These are phyloP conservation scores for Melanargia galathea DNA, from an alignment of 2,888 invertebrate species.

Conservation along the genomic window DNA sequence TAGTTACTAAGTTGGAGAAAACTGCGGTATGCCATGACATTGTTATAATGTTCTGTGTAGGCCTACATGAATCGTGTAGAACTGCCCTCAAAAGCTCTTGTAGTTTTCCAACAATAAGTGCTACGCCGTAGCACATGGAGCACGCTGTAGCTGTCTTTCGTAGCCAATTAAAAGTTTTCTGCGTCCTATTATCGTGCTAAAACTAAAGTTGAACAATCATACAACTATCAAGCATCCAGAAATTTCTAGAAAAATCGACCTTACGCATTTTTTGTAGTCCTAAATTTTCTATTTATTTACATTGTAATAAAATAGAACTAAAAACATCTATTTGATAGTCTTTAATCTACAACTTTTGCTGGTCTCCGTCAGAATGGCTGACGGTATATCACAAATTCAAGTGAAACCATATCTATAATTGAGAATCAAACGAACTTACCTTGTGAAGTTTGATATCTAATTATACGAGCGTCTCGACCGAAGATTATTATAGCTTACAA, in stretches of 20 bases:
- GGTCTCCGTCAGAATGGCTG: too few species aligned
- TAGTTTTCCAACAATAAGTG: slow-evolving; percentile 29
- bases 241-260: neutral
- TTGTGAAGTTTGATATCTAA: too few species aligned
- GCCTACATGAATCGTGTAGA: neutral
- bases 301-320: too few species aligned
- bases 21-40: neutral
- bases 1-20: too few species aligned
- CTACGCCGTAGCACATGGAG: slow-evolving; percentile 34
- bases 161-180: slow-evolving; percentile 37
- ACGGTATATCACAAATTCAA: too few species aligned
- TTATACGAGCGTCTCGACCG: too few species aligned
- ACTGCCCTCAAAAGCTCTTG: slow-evolving; percentile 24
- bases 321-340: too few species aligned
- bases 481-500: too few species aligned
- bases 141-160: slow-evolving; percentile 35
- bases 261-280: neutral
- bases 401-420: too few species aligned
- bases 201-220: slow-evolving; percentile 5
- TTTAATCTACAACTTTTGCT: too few species aligned
- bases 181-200: slow-evolving; percentile 23
- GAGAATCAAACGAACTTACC: too few species aligned
- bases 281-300: too few species aligned
- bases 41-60: neutral
- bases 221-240: neutral